Conservation (phyloP, 2,888 invertebrate genomes). For the Dione vanillae region DNA sequence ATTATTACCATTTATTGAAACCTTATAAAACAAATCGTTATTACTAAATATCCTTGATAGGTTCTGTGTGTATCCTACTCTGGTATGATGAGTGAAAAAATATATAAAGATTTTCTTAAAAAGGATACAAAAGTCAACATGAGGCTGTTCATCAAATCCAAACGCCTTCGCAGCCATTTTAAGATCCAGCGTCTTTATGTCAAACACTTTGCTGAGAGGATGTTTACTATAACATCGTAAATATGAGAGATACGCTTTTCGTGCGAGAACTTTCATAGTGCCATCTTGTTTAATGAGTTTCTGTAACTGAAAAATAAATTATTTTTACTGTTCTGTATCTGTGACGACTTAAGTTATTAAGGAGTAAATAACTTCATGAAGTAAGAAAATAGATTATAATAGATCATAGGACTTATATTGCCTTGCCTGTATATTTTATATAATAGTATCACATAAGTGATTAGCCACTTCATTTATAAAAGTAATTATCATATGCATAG, state of each 20-base stretch:
- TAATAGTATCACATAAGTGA: no score
- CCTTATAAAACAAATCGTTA: no score
- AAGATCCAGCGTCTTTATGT: slow-evolving; percentile 94
- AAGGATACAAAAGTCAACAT: slow-evolving; percentile 93
- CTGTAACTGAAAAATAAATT: slow-evolving; percentile 89
- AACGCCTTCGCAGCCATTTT: slow-evolving; percentile 94
- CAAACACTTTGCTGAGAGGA: slow-evolving; percentile 95
- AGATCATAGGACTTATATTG: no score
- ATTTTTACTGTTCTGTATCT: slow-evolving; percentile 10
- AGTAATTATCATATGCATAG: no score
- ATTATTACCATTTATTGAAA: no score
- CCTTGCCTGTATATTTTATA: no score
- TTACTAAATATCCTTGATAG: no score
- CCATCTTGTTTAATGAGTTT: slow-evolving; percentile 95
- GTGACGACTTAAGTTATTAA: not conserved
- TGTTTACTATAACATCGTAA: slow-evolving; percentile 98
- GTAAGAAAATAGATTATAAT: not conserved
- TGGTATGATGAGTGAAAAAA: no score
- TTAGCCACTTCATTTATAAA: no score
- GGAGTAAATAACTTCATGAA: not conserved
- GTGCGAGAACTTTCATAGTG: slow-evolving; percentile 94
- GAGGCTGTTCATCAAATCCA: slow-evolving; percentile 96
- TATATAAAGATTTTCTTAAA: slow-evolving; percentile 44
- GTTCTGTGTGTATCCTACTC: no score
- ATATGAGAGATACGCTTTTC: slow-evolving; percentile 97